These are phyloP conservation scores for Vollenhovia emeryi DNA, from an alignment of 1,140 invertebrate species.

Conservation along the genomic window DNA sequence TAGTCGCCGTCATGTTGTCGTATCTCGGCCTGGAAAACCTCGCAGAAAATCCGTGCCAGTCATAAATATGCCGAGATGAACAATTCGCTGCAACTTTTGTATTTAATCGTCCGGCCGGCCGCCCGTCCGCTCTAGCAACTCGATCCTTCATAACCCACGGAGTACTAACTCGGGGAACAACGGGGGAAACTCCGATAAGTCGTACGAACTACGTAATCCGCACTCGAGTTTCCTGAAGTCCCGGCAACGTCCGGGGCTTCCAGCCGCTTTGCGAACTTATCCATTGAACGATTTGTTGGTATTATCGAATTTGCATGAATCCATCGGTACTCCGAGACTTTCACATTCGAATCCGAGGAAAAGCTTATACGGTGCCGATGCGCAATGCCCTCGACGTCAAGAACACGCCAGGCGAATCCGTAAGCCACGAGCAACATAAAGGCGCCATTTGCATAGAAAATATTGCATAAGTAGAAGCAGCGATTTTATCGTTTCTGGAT, in stretches of 20 bases:
- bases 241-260: slow-evolving; percentile 39
- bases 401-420: slow-evolving; percentile 52
- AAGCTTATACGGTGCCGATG: slow-evolving; percentile 35
- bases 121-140: background rate
- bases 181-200: slow-evolving; percentile 71
- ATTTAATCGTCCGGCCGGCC: slow-evolving; percentile 68
- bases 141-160: slow-evolving; percentile 59
- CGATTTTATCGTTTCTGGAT: slow-evolving; percentile 43
- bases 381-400: slow-evolving; percentile 46
- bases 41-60: slow-evolving; percentile 46
- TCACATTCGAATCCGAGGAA: slow-evolving; percentile 47
- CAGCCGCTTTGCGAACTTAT: slow-evolving; percentile 61
- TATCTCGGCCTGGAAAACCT: slow-evolving; percentile 21
- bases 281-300: slow-evolving; percentile 66
- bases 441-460: slow-evolving; percentile 62
- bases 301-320: slow-evolving; percentile 74
- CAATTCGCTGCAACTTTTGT: slow-evolving; percentile 61
- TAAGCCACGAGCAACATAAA: slow-evolving; percentile 60
- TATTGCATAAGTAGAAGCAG: slow-evolving; percentile 15
- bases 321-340: slow-evolving; percentile 46
- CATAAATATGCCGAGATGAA: slow-evolving; percentile 43
- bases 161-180: slow-evolving; percentile 57
- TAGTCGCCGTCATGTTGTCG: slow-evolving; percentile 15
- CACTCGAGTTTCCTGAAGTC: slow-evolving; percentile 61
- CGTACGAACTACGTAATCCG: slow-evolving; percentile 69